Evolutionary conservation across 2,113 vertebrate species (phyloP).

Genomic region (Menura novaehollandiae): DNA sequence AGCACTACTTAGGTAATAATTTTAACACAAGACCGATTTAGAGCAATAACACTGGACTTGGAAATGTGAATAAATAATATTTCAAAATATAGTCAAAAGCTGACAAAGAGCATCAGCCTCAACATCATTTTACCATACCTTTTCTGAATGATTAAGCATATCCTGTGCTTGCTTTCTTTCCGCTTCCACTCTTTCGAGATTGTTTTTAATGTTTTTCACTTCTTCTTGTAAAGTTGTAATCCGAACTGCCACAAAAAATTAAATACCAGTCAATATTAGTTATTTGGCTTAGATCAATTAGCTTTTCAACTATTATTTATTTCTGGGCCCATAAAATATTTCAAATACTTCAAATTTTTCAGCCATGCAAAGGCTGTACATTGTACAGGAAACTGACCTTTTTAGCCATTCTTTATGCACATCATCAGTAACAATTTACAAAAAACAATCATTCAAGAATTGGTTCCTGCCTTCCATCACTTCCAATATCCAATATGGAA

Average conservation of each 20-base stretch:
- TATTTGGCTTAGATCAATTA: not conserved
- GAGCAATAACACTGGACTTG: not conserved
- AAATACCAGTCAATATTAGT: not conserved
- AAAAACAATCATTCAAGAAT: not conserved
- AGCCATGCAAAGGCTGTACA: not conserved
- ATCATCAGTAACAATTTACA: not conserved
- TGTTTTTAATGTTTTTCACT: slow-evolving; percentile 87
- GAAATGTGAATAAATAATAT: not conserved
- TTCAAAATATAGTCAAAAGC: not conserved
- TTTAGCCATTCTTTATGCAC: not conserved
- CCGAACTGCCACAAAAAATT: slow-evolving; percentile 75
- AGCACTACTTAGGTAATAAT: not conserved
- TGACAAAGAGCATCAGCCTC: not conserved
- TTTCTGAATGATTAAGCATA: slow-evolving; percentile 91
- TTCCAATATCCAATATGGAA: not conserved
- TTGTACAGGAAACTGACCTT: not conserved
- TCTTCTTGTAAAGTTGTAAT: slow-evolving; percentile 91
- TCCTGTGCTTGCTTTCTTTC: slow-evolving; percentile 95
- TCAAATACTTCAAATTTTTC: not conserved
- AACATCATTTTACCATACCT: slow-evolving; percentile 72
- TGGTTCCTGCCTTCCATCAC: not conserved
- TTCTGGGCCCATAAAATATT: not conserved
- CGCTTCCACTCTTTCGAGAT: slow-evolving; percentile 85
- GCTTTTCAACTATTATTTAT: not conserved
- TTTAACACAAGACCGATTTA: not conserved